Evolutionary conservation across 2,797 vertebrate species (phyloP), one percentile per base, ranked within the genome.

Genomic region (Balearica regulorum): DNA sequence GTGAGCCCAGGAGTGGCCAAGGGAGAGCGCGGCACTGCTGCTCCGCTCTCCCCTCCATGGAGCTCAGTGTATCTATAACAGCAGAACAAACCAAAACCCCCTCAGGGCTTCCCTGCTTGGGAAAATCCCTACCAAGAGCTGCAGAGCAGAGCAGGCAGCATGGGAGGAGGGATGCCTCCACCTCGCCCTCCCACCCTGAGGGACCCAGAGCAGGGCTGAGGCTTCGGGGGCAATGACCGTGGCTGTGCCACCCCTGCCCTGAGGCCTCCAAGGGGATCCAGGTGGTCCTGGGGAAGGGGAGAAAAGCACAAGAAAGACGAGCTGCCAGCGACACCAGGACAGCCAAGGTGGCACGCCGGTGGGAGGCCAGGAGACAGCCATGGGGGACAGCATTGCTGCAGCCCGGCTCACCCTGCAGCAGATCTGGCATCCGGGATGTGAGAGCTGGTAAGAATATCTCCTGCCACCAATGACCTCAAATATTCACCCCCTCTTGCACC

Each of bases 351-450:
- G 14, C 28, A 1, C 9, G 54, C 16, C 2, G 5, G 41, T 3
- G 0, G 20, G 17, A 58, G 16, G 46, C 24, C n/a, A n/a, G 46
- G 61, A 64, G 33, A 25, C 2, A 8, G 60, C 73, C 8, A 0
- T 0, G 4, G 31, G 37, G 8, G 15, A 83, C 20, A 33, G 35
- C 53, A 28, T 2, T 19, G 53, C 48, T 78, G 64, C 2, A 1
- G 11, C 41, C 9, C 13, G 4, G 33, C 33, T 73, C 81, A 13
- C 9, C 1, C 1, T 20, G 31, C 1, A 0, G 69, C 48, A 78
- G 26, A 35, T 10, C 0, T 3, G 33, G 17, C 20, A 15, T 16
- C 1, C 0, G 19, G 21, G 20, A 1, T 19, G 16, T 3, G 5
- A 73, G 43, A 85, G 31, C 22, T 12, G n/a, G 21, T 13, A 49